A percentile compares a stretch with the other conserved stretches of the same genome.
Conservation (phyloP, 2,888 invertebrate species). For the Eupithecia inturbata region DNA sequence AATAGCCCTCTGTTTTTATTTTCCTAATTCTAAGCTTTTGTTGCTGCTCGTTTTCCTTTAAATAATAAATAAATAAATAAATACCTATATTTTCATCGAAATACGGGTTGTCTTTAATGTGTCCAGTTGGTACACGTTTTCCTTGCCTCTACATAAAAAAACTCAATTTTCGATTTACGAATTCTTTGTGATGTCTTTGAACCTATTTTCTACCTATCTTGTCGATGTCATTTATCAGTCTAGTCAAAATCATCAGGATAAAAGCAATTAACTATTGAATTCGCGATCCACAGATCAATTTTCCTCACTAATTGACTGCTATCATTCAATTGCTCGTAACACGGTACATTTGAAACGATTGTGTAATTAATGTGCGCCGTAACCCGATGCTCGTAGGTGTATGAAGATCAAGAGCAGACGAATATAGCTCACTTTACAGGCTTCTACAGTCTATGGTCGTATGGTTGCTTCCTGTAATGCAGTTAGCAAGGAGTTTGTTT, state of each 20-base stretch:
- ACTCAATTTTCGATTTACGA: neutral
- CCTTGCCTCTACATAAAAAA: neutral
- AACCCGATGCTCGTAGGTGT: conserved; percentile 44
- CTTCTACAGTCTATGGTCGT: conserved; percentile 10
- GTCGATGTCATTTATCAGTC: conserved; percentile 1
- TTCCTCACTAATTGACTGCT: conserved; percentile 44
- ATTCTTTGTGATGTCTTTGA: neutral
- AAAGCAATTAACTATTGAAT: conserved; percentile 29
- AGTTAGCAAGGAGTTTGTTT: conserved; percentile 2
- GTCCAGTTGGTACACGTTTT: neutral
- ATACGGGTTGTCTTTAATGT: neutral
- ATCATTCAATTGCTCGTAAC: conserved; percentile 45
- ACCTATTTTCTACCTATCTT: neutral
- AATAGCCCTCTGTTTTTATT: too few species aligned
- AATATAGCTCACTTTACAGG: conserved; percentile 24
- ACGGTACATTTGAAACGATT: conserved; percentile 43
- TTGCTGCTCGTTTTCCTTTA: too few species aligned
- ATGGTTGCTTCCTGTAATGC: conserved; percentile 10
- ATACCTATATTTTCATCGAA: too few species aligned
- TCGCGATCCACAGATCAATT: conserved; percentile 41
- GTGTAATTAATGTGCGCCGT: conserved; percentile 45
- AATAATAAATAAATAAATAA: too few species aligned
- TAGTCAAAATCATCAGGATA: conserved; percentile 10
- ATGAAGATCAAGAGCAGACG: conserved; percentile 42
- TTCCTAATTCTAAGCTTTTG: too few species aligned